phyloP scores from a whole-genome alignment of 2,888 invertebrate species.

The Habroteleia sp. region DNA sequence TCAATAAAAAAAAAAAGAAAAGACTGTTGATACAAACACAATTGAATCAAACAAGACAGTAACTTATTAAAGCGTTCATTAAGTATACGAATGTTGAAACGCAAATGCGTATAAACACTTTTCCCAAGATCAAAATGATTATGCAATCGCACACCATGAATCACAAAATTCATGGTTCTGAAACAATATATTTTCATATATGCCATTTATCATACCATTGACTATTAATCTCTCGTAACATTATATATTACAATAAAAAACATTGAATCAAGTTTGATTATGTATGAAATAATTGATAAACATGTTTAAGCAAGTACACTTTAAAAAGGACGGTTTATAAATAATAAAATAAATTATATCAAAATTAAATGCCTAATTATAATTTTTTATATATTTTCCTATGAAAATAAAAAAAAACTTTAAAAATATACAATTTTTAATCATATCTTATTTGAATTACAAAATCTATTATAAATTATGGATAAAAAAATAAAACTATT shows the following conservation, averaged over 20 bases:
- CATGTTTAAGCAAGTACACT: neutral
- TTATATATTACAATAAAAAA: slow-evolving; percentile 28
- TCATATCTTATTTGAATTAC: too few relatives aligned
- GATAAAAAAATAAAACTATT: too few relatives aligned
- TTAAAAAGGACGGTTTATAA: neutral
- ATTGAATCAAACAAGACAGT: slow-evolving; percentile 39
- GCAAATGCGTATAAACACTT: slow-evolving; percentile 38
- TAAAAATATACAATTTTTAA: too few relatives aligned
- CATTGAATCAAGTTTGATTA: slow-evolving; percentile 19
- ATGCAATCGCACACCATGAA: slow-evolving; percentile 42
- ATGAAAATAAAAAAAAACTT: too few relatives aligned
- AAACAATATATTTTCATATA: slow-evolving; percentile 44
- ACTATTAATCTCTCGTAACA: slow-evolving; percentile 30
- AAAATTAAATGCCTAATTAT: too few relatives aligned
- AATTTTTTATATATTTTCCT: too few relatives aligned
- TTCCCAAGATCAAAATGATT: slow-evolving; percentile 51
- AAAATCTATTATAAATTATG: too few relatives aligned
- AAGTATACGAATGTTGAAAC: slow-evolving; percentile 43
- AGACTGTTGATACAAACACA: slow-evolving; percentile 32
- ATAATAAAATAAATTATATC: too few relatives aligned
- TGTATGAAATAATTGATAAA: slow-evolving; percentile 35
- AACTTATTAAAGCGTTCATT: slow-evolving; percentile 54
- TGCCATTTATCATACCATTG: slow-evolving; percentile 47
- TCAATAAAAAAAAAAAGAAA: slow-evolving; percentile 2
- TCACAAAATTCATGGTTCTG: slow-evolving; percentile 44